Conservation (phyloP, 2,797 vertebrate species). For the Lagorchestes hirsutus region DNA sequence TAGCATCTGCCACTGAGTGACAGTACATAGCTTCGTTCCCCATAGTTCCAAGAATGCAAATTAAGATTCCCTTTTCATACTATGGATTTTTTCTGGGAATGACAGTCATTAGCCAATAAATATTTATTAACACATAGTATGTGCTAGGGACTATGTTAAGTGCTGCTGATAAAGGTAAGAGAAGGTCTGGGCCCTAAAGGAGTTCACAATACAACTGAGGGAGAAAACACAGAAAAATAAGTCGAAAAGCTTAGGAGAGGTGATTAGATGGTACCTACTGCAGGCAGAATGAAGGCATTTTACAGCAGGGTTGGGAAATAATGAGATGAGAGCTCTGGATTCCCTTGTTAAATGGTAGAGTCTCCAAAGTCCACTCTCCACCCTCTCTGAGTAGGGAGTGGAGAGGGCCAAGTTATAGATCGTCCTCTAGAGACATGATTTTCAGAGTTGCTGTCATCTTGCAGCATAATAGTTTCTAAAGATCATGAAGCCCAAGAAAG, state of each 20-base stretch:
- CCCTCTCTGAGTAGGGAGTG: not conserved
- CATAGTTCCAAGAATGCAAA: not conserved
- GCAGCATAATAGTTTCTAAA: not conserved
- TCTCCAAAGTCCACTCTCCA: not conserved
- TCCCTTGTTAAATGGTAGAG: too few species aligned
- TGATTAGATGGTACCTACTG: too few species aligned
- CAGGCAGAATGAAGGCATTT: not conserved
- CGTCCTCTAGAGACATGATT: not conserved
- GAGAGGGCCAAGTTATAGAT: not conserved
- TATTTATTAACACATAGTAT: too few species aligned
- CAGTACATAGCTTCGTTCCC: too few species aligned
- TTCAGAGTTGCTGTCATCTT: not conserved
- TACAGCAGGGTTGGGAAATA: not conserved
- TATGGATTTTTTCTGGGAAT: not conserved
- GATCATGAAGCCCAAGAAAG: not conserved
- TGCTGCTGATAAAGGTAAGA: not conserved
- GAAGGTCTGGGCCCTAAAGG: too few species aligned
- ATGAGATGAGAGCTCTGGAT: not conserved
- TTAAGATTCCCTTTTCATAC: not conserved
- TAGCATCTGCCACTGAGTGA: not conserved
- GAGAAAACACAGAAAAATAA: not conserved
- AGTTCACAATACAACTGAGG: not conserved
- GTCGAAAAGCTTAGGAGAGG: not conserved
- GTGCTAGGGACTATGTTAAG: not conserved
- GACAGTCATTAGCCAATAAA: not conserved